These are phyloP conservation scores for Parascotia fuliginaria DNA, from an alignment of 2,888 invertebrate species.

Conservation along the genomic window DNA sequence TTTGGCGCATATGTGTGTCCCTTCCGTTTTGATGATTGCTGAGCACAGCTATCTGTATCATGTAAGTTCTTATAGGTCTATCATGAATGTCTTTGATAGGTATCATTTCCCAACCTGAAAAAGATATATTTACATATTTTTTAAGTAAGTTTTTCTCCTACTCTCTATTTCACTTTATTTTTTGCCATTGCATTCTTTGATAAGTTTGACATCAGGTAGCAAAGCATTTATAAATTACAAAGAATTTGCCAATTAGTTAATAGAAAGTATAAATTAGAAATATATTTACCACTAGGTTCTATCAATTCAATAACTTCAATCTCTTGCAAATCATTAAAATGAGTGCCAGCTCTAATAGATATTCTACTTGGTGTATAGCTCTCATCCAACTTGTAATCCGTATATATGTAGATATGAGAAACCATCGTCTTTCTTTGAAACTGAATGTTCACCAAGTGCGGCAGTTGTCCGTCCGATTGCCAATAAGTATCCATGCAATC, in stretches of 20 bases:
- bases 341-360: conserved; percentile 96
- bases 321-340: conserved; percentile 98
- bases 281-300: conserved; percentile 95
- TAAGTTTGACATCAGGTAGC: too few relatives aligned
- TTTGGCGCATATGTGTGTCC: conserved; percentile 99
- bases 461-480: conserved; percentile 99
- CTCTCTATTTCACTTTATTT: too few relatives aligned
- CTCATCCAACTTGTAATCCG: conserved; percentile 99
- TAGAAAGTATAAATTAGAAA: too few relatives aligned
- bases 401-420: conserved; percentile 97
- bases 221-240: too few relatives aligned
- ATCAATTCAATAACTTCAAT: conserved; percentile 96
- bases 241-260: too few relatives aligned
- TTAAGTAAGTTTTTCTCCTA: too few relatives aligned
- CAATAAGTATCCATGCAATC: conserved; percentile 99
- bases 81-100: conserved; percentile 95
- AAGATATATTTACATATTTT: neutral
- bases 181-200: too few relatives aligned
- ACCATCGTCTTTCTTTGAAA: conserved; percentile 98
- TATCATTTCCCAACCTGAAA: conserved; percentile 96
- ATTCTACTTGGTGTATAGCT: conserved; percentile 99
- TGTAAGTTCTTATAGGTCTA: conserved; percentile 96
- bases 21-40: conserved; percentile 99
- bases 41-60: conserved; percentile 98
- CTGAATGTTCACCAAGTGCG: conserved; percentile 98